phyloP scores from a whole-genome alignment of 2,797 vertebrate genomes.

The Nannoperca obscura region DNA sequence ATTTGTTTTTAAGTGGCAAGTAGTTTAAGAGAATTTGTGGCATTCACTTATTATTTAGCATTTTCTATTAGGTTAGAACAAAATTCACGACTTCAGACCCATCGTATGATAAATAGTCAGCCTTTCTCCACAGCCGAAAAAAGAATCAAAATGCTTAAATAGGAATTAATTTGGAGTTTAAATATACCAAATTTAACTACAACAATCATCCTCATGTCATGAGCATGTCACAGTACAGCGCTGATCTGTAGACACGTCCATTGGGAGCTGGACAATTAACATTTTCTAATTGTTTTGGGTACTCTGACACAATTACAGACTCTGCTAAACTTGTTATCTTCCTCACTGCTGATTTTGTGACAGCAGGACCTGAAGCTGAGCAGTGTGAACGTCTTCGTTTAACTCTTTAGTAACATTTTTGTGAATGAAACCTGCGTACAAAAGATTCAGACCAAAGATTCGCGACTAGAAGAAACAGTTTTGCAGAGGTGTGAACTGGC shows the following conservation, averaged over 20 bases:
- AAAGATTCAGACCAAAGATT: too few relatives aligned
- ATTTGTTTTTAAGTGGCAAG: neutral
- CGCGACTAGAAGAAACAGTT: too few relatives aligned
- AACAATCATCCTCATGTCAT: too few relatives aligned
- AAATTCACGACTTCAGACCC: neutral
- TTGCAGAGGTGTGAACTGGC: too few relatives aligned
- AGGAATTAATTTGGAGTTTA: too few relatives aligned
- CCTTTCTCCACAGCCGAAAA: neutral
- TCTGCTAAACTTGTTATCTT: too few relatives aligned
- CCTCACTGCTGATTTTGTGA: too few relatives aligned
- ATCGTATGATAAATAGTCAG: neutral
- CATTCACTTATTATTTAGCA: neutral
- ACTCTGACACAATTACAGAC: neutral
- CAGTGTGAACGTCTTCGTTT: neutral
- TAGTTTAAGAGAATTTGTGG: neutral
- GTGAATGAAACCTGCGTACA: neutral
- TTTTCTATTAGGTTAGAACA: neutral
- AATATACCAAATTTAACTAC: too few relatives aligned
- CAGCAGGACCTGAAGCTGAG: neutral
- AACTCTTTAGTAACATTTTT: neutral
- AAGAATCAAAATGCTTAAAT: too few relatives aligned
- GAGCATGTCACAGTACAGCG: too few relatives aligned
- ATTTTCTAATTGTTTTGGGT: neutral
- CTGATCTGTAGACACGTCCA: too few relatives aligned
- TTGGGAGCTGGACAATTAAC: too few relatives aligned